phyloP scores from a whole-genome alignment of 2,113 vertebrate genomes.

The Cheirogaleus medius region DNA sequence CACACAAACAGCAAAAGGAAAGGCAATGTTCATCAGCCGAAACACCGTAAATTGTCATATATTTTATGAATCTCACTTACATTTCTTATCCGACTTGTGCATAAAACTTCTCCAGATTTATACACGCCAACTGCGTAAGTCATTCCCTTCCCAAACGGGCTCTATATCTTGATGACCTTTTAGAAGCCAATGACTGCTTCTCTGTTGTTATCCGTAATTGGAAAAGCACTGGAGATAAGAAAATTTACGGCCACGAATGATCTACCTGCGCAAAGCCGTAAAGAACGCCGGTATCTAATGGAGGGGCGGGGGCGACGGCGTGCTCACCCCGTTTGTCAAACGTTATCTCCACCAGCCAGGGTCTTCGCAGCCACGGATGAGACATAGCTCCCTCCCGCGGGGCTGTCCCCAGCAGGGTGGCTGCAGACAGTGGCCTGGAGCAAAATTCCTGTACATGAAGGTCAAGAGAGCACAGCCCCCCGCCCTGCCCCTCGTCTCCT shows the following conservation, averaged over 20 bases:
- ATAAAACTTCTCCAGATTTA: constrained; percentile 87
- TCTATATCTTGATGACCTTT: constrained; percentile 86
- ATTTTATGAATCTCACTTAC: constrained; percentile 84
- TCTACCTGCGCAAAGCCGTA: constrained; percentile 84
- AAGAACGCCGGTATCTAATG: constrained; percentile 31
- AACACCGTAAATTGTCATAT: constrained; percentile 74
- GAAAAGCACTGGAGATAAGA: constrained; percentile 86
- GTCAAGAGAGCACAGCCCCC: not conserved
- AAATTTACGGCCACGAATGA: constrained; percentile 83
- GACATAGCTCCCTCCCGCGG: accelerated
- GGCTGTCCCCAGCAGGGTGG: not conserved
- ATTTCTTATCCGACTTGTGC: constrained; percentile 81
- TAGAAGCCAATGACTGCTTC: constrained; percentile 83
- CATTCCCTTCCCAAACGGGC: constrained; percentile 79
- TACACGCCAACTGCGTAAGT: constrained; percentile 81
- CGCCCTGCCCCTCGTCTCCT: too few species aligned
- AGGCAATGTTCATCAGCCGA: constrained; percentile 70
- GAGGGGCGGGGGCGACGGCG: not conserved
- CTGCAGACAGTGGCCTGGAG: not conserved
- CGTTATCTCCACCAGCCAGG: not conserved
- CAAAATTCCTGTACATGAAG: not conserved
- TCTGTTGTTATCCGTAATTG: constrained; percentile 87
- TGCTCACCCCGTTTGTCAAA: not conserved
- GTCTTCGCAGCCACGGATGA: not conserved
- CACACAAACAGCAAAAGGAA: constrained; percentile 39